These are phyloP conservation scores for Lasioglossum oenotherae DNA, from an alignment of 2,888 invertebrate species.

Conservation along the genomic window DNA sequence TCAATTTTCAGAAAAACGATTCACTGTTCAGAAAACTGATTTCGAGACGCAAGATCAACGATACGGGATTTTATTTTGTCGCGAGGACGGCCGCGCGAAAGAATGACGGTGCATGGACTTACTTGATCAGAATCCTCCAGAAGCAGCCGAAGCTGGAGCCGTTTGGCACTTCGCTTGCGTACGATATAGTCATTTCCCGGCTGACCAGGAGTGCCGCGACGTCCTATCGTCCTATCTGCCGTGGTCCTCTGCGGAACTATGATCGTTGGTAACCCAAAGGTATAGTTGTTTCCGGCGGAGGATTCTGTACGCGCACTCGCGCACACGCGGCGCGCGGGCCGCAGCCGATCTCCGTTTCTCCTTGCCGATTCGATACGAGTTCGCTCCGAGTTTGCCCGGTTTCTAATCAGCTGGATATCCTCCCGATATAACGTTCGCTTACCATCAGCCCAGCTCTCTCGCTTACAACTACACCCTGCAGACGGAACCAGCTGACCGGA, in stretches of 20 bases:
- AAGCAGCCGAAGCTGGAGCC: conserved; percentile 97
- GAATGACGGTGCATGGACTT: conserved; percentile 84
- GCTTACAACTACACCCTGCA: conserved; percentile 40
- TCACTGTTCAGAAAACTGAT: no score
- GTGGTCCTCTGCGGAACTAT: conserved; percentile 20
- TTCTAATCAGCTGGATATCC: conserved; percentile 52
- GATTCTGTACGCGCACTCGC: conserved; percentile 73
- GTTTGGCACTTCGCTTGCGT: conserved; percentile 95
- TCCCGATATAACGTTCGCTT: conserved; percentile 41
- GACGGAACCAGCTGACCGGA: conserved; percentile 79
- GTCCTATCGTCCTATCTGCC: conserved; percentile 58
- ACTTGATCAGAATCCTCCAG: conserved; percentile 95
- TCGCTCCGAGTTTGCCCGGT: conserved; percentile 27
- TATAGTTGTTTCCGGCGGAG: conserved; percentile 61
- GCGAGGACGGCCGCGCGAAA: background rate
- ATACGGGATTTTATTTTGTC: background rate
- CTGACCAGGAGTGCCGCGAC: conserved; percentile 54
- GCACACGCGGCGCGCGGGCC: conserved; percentile 79
- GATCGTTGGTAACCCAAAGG: background rate
- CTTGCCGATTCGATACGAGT: conserved; percentile 47
- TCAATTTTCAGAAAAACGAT: no score
- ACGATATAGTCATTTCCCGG: conserved; percentile 92
- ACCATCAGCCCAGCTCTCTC: conserved; percentile 59
- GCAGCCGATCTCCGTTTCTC: conserved; percentile 52
- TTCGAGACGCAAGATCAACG: no score